A percentile compares a stretch with the other conserved stretches of the same genome.
phyloP scores from a whole-genome alignment of 2,797 vertebrate species.

The Falco peregrinus region DNA sequence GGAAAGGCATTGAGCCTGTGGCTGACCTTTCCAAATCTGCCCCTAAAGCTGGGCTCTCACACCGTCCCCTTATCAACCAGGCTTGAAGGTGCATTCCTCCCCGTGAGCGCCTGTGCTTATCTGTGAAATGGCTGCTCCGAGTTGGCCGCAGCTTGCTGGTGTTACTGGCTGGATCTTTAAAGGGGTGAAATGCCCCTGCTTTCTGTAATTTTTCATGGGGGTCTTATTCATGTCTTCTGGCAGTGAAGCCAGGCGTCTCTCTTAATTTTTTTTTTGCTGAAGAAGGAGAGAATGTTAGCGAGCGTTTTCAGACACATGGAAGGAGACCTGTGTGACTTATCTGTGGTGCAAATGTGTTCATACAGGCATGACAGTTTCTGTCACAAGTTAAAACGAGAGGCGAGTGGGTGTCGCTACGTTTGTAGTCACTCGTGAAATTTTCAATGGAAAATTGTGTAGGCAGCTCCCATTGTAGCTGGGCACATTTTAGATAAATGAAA shows the following conservation, averaged over 20 bases:
- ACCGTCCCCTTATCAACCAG: background rate
- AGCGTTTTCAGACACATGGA: slow-evolving; percentile 46
- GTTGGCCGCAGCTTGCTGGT: slow-evolving; percentile 1
- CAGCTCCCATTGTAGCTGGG: slow-evolving; percentile 64
- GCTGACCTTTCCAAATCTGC: slow-evolving; percentile 20
- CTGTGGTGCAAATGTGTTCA: slow-evolving; percentile 62
- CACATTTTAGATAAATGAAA: slow-evolving; percentile 48
- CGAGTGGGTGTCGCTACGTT: slow-evolving; percentile 58
- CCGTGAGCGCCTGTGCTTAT: background rate
- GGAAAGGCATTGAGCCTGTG: background rate
- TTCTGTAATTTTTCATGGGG: background rate
- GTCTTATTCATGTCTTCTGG: slow-evolving; percentile 19
- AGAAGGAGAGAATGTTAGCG: background rate
- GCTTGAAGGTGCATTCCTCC: background rate
- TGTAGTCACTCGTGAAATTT: slow-evolving; percentile 59
- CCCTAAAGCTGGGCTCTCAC: background rate
- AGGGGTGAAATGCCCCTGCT: background rate
- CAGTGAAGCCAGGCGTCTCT: background rate
- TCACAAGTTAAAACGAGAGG: slow-evolving; percentile 63
- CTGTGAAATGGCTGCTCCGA: background rate
- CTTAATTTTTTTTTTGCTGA: background rate
- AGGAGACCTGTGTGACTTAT: slow-evolving; percentile 58
- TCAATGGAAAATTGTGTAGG: slow-evolving; percentile 69
- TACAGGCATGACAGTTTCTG: slow-evolving; percentile 70
- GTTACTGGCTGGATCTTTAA: slow-evolving; percentile 25